Evolutionary conservation across 1,140 invertebrate species (phyloP).

Genomic region (Metaphire vulgaris): DNA sequence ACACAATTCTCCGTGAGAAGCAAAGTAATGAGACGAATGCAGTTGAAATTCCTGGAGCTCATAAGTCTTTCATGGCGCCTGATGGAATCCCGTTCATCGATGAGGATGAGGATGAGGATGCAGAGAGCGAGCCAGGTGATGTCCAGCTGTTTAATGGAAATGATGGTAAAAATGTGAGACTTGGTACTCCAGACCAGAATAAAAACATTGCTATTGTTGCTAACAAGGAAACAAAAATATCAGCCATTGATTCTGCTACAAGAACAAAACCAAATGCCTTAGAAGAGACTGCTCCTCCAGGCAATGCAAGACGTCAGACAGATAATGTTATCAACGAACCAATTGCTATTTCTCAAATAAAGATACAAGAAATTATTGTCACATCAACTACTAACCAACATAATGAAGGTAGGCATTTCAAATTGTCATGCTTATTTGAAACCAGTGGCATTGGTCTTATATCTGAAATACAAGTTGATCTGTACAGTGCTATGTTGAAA

Average conservation of each 20-base stretch:
- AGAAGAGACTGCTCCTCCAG: neutral
- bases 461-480: too few species aligned
- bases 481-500: too few species aligned
- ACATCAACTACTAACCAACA: neutral
- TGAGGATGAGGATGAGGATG: slow-evolving; percentile 8
- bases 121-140: neutral
- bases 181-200: neutral
- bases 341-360: neutral
- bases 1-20: neutral
- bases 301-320: too few species aligned
- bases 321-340: too few species aligned
- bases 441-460: too few species aligned
- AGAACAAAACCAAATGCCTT: neutral
- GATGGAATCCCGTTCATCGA: slow-evolving; percentile 25
- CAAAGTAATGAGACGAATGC: neutral
- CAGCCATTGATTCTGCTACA: neutral
- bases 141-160: neutral
- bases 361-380: neutral
- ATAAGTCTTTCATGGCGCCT: slow-evolving; percentile 19
- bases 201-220: neutral
- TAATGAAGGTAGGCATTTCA: too few species aligned
- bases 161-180: neutral
- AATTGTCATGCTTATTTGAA: too few species aligned
- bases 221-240: neutral
- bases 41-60: slow-evolving; percentile 14